Evolutionary conservation across 1,140 invertebrate species (phyloP), one percentile per base, ranked within the genome.

Genomic region (Cataglyphis hispanica): DNA sequence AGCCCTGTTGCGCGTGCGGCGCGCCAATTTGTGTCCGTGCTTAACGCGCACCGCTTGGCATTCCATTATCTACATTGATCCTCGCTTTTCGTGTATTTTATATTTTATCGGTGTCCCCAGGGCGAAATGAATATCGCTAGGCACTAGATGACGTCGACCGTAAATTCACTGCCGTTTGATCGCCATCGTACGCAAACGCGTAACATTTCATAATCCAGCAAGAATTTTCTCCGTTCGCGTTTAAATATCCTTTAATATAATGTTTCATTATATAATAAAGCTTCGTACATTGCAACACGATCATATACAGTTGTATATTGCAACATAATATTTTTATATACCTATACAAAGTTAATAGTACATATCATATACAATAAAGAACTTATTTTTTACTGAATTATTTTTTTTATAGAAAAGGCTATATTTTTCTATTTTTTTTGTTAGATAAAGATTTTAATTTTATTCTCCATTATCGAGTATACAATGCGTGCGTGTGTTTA

Each of bases 1-100:
- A 83, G 78, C 37, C 78, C 67, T 83, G 78, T 83, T 83, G 78
- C 78, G 78, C 78, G 67, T 43, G 78, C 78, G 53, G 31, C 53
- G 53, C 67, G 34, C 53, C 66, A 83, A 83, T 83, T 83, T 83
- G 78, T 83, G 78, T 43, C 66, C 19, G 67, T 74, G 78, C 78
- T 83, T 83, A 83, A 83, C 78, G 78, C 78, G 66, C 50, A 11
- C 4, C 22, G 53, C 67, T 83, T 40, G 78, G 78, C 78, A 83
- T 83, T 83, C 78, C 67, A 83, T 83, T 83, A 83, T 72, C 78
- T 60, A 72, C 53, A 83, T 83, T 83, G 78, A 83, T 83, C 78
- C 78, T 74, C 78, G 78, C 78, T 74, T 83, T 83, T 83, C 78
- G 78, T 83, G 78, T 83, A 83, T 83, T 83, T 83, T 83, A 83